Conservation (phyloP, 2,797 vertebrate species). For the Monodelphis domestica region DNA sequence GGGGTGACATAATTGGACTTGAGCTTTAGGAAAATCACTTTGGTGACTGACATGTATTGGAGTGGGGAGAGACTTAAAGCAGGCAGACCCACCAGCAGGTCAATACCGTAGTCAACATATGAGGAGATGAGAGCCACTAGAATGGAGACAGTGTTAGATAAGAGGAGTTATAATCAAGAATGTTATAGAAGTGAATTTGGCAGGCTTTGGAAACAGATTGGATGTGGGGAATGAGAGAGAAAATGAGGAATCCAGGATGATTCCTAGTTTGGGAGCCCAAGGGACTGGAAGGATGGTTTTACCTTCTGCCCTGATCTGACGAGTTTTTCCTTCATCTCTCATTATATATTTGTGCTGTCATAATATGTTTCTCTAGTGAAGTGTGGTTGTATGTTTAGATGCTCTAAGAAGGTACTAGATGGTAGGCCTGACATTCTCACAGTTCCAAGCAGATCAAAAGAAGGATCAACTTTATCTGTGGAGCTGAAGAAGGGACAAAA, state of each 20-base stretch:
- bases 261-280: not conserved
- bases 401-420: not conserved
- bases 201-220: not conserved
- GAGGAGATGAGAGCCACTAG: not conserved
- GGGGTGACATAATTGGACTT: not conserved
- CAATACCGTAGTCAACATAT: not conserved
- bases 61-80: not conserved
- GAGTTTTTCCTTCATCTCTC: not conserved
- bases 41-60: not conserved
- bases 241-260: not conserved
- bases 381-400: not conserved
- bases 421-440: not conserved
- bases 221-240: no score
- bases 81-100: not conserved
- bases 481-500: not conserved
- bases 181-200: not conserved
- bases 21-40: not conserved
- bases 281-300: not conserved
- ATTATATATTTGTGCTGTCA: not conserved
- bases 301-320: not conserved
- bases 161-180: not conserved
- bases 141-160: not conserved
- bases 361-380: not conserved
- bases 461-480: not conserved
- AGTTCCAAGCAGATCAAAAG: not conserved